Base-by-base conservation (phyloP, 2,113 vertebrate genomes). In the Lipophrys pholis region DNA sequence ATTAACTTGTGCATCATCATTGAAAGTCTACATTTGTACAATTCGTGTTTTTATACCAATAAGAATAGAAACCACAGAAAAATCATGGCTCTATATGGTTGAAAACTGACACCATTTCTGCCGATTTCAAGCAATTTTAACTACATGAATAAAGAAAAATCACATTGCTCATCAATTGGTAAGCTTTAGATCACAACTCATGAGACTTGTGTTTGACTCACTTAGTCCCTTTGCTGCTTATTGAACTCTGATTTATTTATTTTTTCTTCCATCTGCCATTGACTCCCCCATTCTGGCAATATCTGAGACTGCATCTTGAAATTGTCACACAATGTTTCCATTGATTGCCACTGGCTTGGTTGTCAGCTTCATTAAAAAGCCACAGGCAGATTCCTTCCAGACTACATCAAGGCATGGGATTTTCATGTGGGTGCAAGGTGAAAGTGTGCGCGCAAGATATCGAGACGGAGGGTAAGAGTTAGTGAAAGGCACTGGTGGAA, bases 361-460 rank as follows among this genome's bases (percentile, higher is more conserved):
- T 83, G 63, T 89, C 73, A 80, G 68, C 76, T 88, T 88, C 67
- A 46, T 88, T 83, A 69, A 84, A 69, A 74, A 53, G 0, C 0
- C 1, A 10, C 38, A n/a, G 61, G 52, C 70, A 76, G 62, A 83
- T 75, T 71, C 52, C 50, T 81, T 77, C 46, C 59, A 67, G 80
- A 17, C 68, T 36, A 50, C 51, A 77, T 58, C 45, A 85, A 76
- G 78, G 30, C 58, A 52, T 0, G 43, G 35, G 56, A 54, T 41
- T 81, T 80, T 85, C 52, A 78, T 82, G 55, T 80, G 17, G 73
- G 65, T 52, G 46, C 8, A 42, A 11, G 57, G 63, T 30, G 12
- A 50, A 45, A 15, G 15, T 36, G 38, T 61, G 48, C 63, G 43
- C 75, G 75, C 5, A 30, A 60, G 43, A 71, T 62, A 50, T 12